Evolutionary conservation across 2,888 invertebrate species (phyloP).

Genomic region (Andrena hattorfiana): DNA sequence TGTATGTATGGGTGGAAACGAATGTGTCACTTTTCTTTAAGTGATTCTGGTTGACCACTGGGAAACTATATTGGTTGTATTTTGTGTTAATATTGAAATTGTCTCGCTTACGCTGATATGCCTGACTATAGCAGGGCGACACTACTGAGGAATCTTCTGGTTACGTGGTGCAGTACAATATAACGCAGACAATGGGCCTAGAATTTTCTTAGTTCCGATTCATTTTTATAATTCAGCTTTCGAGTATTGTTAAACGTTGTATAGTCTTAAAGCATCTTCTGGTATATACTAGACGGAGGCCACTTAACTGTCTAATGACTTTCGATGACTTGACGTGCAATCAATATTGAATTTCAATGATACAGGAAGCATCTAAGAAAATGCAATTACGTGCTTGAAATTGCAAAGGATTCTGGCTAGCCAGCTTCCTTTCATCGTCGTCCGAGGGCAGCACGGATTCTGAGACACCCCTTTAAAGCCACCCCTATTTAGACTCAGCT

Average conservation of each 20-base stretch:
- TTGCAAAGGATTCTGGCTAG: slow-evolving; percentile 47
- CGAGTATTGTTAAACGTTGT: no score
- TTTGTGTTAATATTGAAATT: neutral
- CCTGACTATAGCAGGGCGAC: neutral
- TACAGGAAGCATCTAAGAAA: slow-evolving; percentile 1
- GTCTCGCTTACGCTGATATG: neutral
- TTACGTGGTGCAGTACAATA: neutral
- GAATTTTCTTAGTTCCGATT: no score
- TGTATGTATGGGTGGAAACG: no score
- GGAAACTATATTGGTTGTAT: neutral
- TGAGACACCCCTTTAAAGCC: slow-evolving; percentile 53
- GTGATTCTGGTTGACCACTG: no score
- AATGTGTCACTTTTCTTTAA: no score
- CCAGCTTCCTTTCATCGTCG: slow-evolving; percentile 66
- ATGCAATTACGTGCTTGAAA: slow-evolving; percentile 41
- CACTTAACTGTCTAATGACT: no score
- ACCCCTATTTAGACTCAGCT: slow-evolving; percentile 31
- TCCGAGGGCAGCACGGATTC: slow-evolving; percentile 77
- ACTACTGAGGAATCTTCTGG: neutral
- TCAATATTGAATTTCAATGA: no score
- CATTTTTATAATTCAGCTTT: no score
- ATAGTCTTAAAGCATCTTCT: no score
- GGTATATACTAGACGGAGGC: no score
- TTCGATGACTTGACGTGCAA: no score
- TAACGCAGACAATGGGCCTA: neutral